Evolutionary conservation across 2,888 invertebrate species (phyloP).

Genomic region (Alsophila aescularia): DNA sequence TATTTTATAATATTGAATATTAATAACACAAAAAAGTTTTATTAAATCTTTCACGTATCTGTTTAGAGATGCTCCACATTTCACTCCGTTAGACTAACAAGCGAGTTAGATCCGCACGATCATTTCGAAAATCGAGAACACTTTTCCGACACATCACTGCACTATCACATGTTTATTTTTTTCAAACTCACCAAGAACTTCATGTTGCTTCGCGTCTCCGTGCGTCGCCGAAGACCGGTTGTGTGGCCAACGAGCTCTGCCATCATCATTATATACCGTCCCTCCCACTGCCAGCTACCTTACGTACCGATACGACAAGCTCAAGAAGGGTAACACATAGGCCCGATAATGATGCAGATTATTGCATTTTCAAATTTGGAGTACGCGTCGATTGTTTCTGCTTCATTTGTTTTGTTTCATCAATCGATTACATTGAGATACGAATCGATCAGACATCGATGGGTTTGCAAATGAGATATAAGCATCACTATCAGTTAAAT

Average conservation of each 20-base stretch:
- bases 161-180: conserved; percentile 36
- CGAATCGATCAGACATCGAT: background rate
- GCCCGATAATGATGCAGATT: conserved; percentile 61
- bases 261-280: conserved; percentile 71
- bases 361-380: conserved; percentile 14
- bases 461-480: background rate
- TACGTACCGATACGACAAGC: conserved; percentile 42
- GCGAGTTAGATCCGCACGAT: conserved; percentile 10
- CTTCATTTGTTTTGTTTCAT: background rate
- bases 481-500: background rate
- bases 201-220: conserved; percentile 80
- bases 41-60: background rate
- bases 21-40: background rate
- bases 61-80: conserved; percentile 23
- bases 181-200: conserved; percentile 78
- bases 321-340: conserved; percentile 55
- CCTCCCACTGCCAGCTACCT: conserved; percentile 68
- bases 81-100: conserved; percentile 11
- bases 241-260: conserved; percentile 60
- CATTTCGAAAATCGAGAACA: conserved; percentile 24
- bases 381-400: background rate
- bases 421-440: background rate
- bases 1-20: too few relatives aligned
- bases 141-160: conserved; percentile 36
- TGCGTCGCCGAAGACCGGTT: conserved; percentile 80